Evolutionary conservation across 2,888 invertebrate genomes (phyloP).

Genomic region (Perizoma flavofasciatum): DNA sequence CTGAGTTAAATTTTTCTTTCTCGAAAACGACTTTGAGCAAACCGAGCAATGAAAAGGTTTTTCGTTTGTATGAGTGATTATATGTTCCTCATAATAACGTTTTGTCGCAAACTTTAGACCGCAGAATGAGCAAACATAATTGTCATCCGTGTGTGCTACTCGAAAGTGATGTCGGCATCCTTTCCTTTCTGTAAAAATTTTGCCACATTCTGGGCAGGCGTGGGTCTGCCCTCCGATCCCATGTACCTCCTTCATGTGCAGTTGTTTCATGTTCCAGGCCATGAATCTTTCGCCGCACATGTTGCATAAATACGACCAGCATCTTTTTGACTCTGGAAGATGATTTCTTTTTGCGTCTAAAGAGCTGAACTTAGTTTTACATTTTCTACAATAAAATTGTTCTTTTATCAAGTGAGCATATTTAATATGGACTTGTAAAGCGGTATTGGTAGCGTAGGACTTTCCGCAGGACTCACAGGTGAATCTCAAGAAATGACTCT

Average conservation of each 20-base stretch:
- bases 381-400: slow-evolving; percentile 63
- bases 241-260: slow-evolving; percentile 61
- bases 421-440: slow-evolving; percentile 62
- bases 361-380: slow-evolving; percentile 61
- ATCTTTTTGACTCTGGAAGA: slow-evolving; percentile 54
- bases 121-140: slow-evolving; percentile 68
- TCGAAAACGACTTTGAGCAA: slow-evolving; percentile 72
- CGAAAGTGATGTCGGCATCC: slow-evolving; percentile 51
- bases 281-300: slow-evolving; percentile 67
- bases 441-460: slow-evolving; percentile 65
- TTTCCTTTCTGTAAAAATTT: slow-evolving; percentile 59
- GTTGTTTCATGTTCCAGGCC: slow-evolving; percentile 61
- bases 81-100: slow-evolving; percentile 68
- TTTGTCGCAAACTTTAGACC: slow-evolving; percentile 68
- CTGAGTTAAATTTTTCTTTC: slow-evolving; percentile 69
- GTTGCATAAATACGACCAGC: slow-evolving; percentile 68
- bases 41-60: slow-evolving; percentile 76
- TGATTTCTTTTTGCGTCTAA: slow-evolving; percentile 64
- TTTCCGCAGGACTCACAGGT: slow-evolving; percentile 75
- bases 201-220: slow-evolving; percentile 64
- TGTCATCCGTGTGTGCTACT: slow-evolving; percentile 67
- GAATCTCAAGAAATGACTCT: slow-evolving; percentile 65
- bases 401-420: slow-evolving; percentile 60
- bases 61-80: slow-evolving; percentile 80
- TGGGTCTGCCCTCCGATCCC: slow-evolving; percentile 57